These are phyloP conservation scores for Enteromius paludinosus DNA, from an alignment of 2,797 vertebrate genomes.

Conservation along the genomic window DNA sequence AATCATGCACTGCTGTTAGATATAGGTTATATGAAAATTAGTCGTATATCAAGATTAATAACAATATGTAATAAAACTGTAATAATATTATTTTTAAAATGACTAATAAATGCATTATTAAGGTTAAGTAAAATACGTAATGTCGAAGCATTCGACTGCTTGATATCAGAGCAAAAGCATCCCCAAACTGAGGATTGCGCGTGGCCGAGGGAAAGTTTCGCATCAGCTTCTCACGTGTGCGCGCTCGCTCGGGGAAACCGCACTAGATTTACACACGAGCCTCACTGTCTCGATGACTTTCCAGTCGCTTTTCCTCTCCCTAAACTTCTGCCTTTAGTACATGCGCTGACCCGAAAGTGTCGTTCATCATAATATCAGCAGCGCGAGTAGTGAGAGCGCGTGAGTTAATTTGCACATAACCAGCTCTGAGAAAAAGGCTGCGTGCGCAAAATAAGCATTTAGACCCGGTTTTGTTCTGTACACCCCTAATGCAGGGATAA, in stretches of 20 bases:
- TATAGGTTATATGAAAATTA: not conserved
- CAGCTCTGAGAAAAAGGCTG: not conserved
- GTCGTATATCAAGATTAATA: not conserved
- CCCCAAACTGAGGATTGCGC: constrained; percentile 16
- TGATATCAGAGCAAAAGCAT: not conserved
- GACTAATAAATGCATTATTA: not conserved
- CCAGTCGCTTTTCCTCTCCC: constrained; percentile 15
- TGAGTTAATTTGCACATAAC: not conserved
- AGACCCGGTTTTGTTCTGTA: constrained; percentile 1
- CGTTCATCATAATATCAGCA: constrained; percentile 53
- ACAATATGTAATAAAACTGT: not conserved
- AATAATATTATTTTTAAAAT: not conserved
- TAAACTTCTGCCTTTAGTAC: constrained; percentile 26
- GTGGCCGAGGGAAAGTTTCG: constrained; percentile 50
- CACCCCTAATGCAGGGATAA: not conserved
- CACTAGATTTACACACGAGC: constrained; percentile 8
- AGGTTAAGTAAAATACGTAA: not conserved
- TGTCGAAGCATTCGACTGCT: not conserved
- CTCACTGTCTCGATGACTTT: constrained; percentile 15
- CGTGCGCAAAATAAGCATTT: not conserved
- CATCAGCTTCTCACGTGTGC: constrained; percentile 31
- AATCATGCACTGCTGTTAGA: not conserved
- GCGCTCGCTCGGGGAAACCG: constrained; percentile 25
- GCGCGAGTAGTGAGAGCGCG: constrained; percentile 48
- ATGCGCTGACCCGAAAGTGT: constrained; percentile 35